Evolutionary conservation across 2,113 vertebrate genomes (phyloP).

Genomic region (Platysteira castanea): DNA sequence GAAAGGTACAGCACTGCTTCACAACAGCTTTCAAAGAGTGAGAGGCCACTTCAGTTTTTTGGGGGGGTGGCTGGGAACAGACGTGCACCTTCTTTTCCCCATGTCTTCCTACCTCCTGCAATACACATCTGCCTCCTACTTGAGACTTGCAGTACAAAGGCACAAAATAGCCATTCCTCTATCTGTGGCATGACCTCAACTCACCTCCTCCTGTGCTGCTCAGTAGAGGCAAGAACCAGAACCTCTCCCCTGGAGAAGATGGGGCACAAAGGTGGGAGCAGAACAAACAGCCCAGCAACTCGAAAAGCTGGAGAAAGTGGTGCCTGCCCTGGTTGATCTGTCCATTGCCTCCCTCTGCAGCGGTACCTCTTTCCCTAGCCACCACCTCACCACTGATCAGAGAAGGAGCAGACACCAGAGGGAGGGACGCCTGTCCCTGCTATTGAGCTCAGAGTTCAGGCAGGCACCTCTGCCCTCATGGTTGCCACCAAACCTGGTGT

Average conservation of each 20-base stretch:
- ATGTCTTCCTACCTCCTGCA: neutral
- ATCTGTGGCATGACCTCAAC: neutral
- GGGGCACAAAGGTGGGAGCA: neutral
- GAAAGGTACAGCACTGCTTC: neutral
- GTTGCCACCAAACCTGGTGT: neutral
- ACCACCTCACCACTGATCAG: neutral
- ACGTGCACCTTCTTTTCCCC: rapidly evolving
- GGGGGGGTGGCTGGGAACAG: neutral
- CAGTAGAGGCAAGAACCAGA: neutral
- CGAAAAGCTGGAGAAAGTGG: neutral
- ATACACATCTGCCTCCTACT: neutral
- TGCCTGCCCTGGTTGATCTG: neutral
- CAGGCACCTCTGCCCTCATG: neutral
- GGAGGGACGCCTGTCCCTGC: neutral
- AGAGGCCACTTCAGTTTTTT: neutral
- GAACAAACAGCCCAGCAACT: neutral
- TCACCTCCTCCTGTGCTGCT: neutral
- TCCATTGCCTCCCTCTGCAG: neutral
- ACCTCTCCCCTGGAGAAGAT: neutral
- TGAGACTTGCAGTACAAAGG: neutral
- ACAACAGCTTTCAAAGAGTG: neutral
- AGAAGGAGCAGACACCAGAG: neutral
- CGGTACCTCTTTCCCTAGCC: neutral
- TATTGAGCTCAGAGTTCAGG: neutral
- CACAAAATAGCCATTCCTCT: neutral